Percentiles rank a stretch among this genome's conserved stretches.
Conservation (phyloP, 2,797 vertebrate genomes). For the Loriculus beryllinus region DNA sequence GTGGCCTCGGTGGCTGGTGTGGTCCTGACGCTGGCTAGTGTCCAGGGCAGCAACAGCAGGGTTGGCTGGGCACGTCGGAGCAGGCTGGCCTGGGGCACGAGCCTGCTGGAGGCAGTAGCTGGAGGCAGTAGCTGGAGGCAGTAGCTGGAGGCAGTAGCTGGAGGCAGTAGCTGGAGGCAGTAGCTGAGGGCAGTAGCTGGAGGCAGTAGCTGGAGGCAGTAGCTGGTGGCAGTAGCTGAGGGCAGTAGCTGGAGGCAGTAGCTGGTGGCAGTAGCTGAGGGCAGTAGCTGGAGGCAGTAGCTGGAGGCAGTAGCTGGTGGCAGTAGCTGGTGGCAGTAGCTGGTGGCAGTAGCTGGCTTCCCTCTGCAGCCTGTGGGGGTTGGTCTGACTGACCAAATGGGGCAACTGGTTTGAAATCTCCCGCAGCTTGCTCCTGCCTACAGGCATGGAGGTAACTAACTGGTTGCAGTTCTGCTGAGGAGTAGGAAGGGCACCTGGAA, state of each 20-base stretch:
- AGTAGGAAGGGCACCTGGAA: neutral
- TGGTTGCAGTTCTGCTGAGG: neutral
- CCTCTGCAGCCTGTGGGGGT: fast-evolving
- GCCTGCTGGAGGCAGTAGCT: neutral
- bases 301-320: neutral
- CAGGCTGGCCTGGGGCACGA: neutral
- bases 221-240: fast-evolving
- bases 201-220: fast-evolving
- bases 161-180: neutral
- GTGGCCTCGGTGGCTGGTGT: fast-evolving
- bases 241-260: no score
- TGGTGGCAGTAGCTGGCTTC: fast-evolving
- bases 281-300: neutral
- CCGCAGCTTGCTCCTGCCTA: neutral
- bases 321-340: neutral
- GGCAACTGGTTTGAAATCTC: neutral
- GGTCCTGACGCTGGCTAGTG: neutral
- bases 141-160: fast-evolving
- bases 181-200: fast-evolving
- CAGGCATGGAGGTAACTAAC: fast-evolving
- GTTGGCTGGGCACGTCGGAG: neutral
- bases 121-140: fast-evolving
- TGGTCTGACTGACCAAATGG: neutral
- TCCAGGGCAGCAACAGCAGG: neutral
- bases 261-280: fast-evolving